These are phyloP conservation scores for Crossocerus cetratus DNA, from an alignment of 2,888 invertebrate genomes.

Conservation along the genomic window DNA sequence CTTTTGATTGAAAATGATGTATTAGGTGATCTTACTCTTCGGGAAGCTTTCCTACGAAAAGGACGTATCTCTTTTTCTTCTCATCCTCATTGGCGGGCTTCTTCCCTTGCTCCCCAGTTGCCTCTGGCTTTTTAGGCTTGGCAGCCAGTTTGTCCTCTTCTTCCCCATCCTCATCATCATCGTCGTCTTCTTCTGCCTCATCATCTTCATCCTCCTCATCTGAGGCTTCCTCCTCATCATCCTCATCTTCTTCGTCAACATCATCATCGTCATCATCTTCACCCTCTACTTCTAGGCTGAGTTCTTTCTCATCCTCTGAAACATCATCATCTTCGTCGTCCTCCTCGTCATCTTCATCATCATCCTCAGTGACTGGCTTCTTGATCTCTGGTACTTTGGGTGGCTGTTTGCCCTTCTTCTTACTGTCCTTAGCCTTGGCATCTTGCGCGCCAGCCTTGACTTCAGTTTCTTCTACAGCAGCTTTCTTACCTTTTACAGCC, in stretches of 20 bases:
- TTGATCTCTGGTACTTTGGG: conserved; percentile 7
- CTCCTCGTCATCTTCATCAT: conserved; percentile 17
- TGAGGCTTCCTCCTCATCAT: conserved; percentile 3
- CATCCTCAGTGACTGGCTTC: conserved; percentile 16
- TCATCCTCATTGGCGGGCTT: background rate
- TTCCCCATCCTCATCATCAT: conserved; percentile 10
- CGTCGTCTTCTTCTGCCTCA: conserved; percentile 1
- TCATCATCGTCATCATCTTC: conserved; percentile 19
- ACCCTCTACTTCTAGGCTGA: conserved; percentile 9
- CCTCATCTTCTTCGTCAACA: conserved; percentile 20
- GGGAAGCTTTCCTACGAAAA: conserved; percentile 78
- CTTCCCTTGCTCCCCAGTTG: conserved; percentile 4
- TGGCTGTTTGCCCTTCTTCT: conserved; percentile 21
- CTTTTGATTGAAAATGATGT: background rate
- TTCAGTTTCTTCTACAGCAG: conserved; percentile 11
- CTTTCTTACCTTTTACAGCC: conserved; percentile 8
- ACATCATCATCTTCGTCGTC: conserved; percentile 21
- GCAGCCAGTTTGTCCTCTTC: conserved; percentile 7
- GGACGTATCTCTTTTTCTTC: conserved; percentile 72
- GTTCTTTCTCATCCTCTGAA: background rate
- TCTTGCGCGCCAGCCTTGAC: conserved; percentile 10
- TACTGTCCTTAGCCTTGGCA: conserved; percentile 10
- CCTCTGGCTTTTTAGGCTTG: background rate
- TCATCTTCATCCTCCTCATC: conserved; percentile 35
- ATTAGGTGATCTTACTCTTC: conserved; percentile 67